Conservation (phyloP, 2,797 vertebrate genomes). For the Lindbergichthys nudifrons region DNA sequence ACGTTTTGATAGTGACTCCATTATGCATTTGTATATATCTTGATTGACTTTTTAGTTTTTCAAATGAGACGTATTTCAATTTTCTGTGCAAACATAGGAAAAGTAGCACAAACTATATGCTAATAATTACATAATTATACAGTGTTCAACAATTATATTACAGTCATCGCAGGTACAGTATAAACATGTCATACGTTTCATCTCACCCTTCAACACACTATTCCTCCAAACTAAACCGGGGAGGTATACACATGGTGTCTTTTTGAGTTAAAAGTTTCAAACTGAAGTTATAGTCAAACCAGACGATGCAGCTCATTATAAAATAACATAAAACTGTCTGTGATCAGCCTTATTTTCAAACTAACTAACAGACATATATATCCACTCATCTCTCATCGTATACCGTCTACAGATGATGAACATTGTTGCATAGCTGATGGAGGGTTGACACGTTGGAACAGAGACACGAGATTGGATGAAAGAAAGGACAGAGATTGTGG, state of each 20-base stretch:
- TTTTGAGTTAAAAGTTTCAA: too few species aligned
- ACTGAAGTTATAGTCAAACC: conserved; percentile 4
- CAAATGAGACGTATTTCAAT: not conserved
- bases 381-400: conserved; percentile 8
- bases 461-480: conserved; percentile 51
- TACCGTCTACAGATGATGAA: conserved; percentile 26
- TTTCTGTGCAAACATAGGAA: not conserved
- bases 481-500: conserved; percentile 71
- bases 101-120: conserved; percentile 10
- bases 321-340: not conserved
- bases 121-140: conserved; percentile 6
- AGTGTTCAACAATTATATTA: not conserved
- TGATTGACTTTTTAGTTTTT: not conserved
- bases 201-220: not conserved
- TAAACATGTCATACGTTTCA: too few species aligned
- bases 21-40: not conserved
- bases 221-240: not conserved
- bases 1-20: not conserved
- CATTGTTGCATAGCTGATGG: conserved; percentile 33
- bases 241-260: not conserved
- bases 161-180: not conserved
- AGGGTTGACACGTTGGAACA: conserved; percentile 46
- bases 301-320: not conserved
- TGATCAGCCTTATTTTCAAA: conserved; percentile 9
- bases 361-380: not conserved